Base-by-base conservation (phyloP, 35 echinoderm and acorn worm genomes). In the Nesometra sesokonis region DNA sequence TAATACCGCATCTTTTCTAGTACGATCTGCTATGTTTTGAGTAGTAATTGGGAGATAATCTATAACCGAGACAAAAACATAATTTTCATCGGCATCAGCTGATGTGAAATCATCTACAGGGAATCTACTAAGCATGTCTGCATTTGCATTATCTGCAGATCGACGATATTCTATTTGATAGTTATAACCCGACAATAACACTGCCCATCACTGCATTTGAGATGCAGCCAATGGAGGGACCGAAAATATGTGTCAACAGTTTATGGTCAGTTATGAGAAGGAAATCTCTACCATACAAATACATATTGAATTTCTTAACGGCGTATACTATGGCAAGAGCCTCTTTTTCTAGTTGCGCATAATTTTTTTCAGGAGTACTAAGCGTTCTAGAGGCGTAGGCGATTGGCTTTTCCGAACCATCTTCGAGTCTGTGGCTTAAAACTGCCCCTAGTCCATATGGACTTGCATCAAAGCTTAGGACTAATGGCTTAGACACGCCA, bases 311-410 rank as follows among this genome's bases (percentile, higher is more conserved):
- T 78, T 77, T 86, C 19, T 57, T 89, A 19, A 82, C 84, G 3
- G 47, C 88, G 46, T 52, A 83, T 23, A 87, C 76, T 27, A 87
- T 86, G 46, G 77, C 80, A 29, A 93, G 46, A 32, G 92, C 37
- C 36, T 86, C 85, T 35, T 93, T 94, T 79, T 92, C 91, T 13
- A 92, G 36, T 30, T 92, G 90, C 0, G 86, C 88, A 57, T 92
- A 92, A 37, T 88, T 88, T 46, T 92, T 77, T 76, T 92, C 90
- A 84, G 90, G 36, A 29, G 84, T 86, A 47, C 86, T 91, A 13
- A 91, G 47, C 29, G 86, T 78, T 29, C 91, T 86, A 15, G 86
- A 91, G 27, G 89, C 89, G 88, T 89, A 94, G 33, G 82, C 89
- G 8, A 88, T 39, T 7, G 93, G 89, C 37, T 81, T 91, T 52